A percentile compares a stretch with the other conserved stretches of the same genome.
Conservation (phyloP, 2,888 invertebrate species). For the Saturnia japonica region DNA sequence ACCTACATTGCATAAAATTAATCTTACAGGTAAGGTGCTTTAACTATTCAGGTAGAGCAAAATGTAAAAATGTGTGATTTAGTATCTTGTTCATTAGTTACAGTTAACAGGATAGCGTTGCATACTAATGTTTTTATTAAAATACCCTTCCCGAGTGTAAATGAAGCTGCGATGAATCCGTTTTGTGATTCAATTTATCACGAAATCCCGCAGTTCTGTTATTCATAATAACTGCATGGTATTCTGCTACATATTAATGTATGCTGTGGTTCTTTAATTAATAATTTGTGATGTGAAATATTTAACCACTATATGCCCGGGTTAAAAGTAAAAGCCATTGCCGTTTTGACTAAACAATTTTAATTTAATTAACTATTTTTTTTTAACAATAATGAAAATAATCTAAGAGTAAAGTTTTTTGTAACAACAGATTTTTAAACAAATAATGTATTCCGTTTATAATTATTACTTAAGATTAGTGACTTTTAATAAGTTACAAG, state of each 20-base stretch:
- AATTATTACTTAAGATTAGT: no score
- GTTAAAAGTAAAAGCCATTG: background rate
- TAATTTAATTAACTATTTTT: background rate
- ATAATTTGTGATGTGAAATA: background rate
- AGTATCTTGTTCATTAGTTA: background rate
- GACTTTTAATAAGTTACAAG: no score
- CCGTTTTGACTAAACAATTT: background rate
- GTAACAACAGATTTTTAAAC: no score
- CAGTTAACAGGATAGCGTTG: background rate
- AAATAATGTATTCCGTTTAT: no score
- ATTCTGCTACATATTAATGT: conserved; percentile 3
- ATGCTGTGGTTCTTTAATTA: background rate
- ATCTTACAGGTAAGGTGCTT: background rate
- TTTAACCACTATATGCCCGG: background rate
- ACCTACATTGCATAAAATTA: background rate
- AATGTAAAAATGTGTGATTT: background rate
- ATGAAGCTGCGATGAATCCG: conserved; percentile 15
- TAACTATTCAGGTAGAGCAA: background rate
- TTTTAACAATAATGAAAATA: background rate
- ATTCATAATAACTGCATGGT: conserved; percentile 15
- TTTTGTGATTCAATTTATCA: conserved; percentile 18
- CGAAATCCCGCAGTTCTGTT: conserved; percentile 13
- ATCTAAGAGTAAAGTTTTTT: no score
- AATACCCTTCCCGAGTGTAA: background rate
- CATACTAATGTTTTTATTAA: conserved; percentile 3